Percentiles rank a stretch among this genome's conserved stretches.
Conservation (phyloP, 1,140 invertebrate genomes). For the Zaprionus taronus region DNA sequence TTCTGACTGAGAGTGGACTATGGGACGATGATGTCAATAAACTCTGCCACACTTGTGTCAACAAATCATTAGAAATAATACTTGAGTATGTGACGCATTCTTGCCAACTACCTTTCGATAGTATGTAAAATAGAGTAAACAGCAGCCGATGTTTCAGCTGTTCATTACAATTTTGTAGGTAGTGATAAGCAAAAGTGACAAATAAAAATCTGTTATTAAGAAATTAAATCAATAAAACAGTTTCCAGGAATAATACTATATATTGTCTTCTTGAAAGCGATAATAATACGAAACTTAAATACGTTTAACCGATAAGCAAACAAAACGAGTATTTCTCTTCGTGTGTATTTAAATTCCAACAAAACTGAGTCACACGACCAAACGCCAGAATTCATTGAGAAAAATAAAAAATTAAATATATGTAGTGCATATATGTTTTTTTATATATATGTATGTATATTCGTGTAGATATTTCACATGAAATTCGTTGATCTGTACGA, state of each 20-base stretch:
- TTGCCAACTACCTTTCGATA: not conserved
- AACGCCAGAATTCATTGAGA: constrained; percentile 40
- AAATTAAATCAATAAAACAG: not conserved
- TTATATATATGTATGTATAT: not conserved
- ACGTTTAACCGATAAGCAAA: constrained; percentile 11
- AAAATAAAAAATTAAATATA: constrained; percentile 25
- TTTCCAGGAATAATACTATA: constrained; percentile 13
- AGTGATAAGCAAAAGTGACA: constrained; percentile 1
- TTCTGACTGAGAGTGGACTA: not conserved
- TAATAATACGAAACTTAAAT: constrained; percentile 1
- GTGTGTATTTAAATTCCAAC: constrained; percentile 36
- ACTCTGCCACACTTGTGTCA: constrained; percentile 55
- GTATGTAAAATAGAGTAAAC: not conserved
- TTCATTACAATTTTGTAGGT: constrained; percentile 11
- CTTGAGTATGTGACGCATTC: constrained; percentile 1
- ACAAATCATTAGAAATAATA: constrained; percentile 46
- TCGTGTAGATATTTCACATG: not conserved
- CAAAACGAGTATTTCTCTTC: not conserved
- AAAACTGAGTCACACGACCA: constrained; percentile 35
- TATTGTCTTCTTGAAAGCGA: not conserved
- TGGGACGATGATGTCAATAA: constrained; percentile 57
- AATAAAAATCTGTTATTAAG: constrained; percentile 4
- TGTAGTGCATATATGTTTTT: not conserved
- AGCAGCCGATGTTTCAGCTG: constrained; percentile 25
- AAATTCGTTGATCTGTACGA: constrained; percentile 16